Percentiles rank a stretch among this genome's conserved stretches.
phyloP scores from a whole-genome alignment of 2,113 vertebrate genomes.

The Echinops telfairi region DNA sequence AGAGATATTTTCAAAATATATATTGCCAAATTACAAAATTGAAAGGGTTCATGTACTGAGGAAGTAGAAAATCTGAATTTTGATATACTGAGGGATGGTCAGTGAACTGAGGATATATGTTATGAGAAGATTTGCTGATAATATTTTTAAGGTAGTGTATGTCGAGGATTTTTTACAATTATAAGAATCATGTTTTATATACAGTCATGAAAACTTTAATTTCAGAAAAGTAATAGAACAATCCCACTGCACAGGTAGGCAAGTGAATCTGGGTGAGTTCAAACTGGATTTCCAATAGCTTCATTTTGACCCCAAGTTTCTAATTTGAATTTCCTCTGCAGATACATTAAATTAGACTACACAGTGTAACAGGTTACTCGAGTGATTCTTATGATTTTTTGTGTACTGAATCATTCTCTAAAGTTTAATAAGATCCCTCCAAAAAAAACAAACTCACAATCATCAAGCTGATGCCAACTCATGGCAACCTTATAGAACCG shows the following conservation, averaged over 20 bases:
- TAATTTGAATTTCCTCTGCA: no score
- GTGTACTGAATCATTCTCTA: no score
- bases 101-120: background rate
- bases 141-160: background rate
- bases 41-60: background rate
- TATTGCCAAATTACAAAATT: background rate
- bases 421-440: no score
- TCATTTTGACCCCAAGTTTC: no score
- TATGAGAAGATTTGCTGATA: constrained; percentile 4
- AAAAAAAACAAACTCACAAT: no score
- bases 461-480: no score
- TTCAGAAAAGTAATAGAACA: background rate
- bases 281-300: background rate
- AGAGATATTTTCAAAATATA: constrained; percentile 5
- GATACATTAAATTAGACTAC: no score
- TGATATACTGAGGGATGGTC: background rate
- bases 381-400: no score
- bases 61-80: background rate
- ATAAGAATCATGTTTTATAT: background rate
- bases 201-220: background rate
- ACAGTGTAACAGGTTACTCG: no score
- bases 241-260: background rate
- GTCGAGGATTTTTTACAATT: no score
- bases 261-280: background rate
- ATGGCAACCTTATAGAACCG: no score